Conservation (phyloP, 2,888 invertebrate species). For the Pristionchus japonicus region DNA sequence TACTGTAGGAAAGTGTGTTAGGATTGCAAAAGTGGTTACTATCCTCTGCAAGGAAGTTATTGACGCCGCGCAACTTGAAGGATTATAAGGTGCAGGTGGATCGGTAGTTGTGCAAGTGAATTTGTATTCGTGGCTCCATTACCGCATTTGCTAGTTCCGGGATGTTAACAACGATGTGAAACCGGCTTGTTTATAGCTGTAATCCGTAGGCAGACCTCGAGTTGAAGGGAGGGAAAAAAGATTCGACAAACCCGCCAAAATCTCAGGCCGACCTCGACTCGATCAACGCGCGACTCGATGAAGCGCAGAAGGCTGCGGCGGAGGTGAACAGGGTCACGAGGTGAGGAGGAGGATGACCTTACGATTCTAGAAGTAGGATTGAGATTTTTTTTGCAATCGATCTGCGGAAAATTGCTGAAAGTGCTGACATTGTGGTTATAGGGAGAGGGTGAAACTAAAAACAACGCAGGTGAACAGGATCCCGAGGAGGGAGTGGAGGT, state of each 20-base stretch:
- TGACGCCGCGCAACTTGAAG: too few species aligned
- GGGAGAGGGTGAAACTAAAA: background rate
- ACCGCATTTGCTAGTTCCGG: too few species aligned
- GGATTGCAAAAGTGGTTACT: background rate
- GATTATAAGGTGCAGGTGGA: background rate
- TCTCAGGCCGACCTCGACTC: background rate
- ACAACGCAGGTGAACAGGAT: too few species aligned
- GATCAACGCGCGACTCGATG: background rate
- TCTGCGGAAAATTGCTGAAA: background rate
- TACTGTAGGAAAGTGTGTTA: too few species aligned
- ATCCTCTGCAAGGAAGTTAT: background rate
- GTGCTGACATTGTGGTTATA: background rate
- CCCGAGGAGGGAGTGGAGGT: too few species aligned
- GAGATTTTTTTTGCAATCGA: background rate
- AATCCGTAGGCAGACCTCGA: too few species aligned
- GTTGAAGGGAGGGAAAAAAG: background rate
- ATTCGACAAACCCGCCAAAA: background rate
- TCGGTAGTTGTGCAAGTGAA: too few species aligned
- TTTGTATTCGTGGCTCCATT: too few species aligned
- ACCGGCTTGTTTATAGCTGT: too few species aligned
- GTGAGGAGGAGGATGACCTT: background rate
- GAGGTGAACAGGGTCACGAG: conserved; percentile 27
- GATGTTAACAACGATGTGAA: background rate
- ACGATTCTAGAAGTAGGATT: too few species aligned
- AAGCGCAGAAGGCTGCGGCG: background rate